These are phyloP conservation scores for Falcaria lacertinaria DNA, from an alignment of 2,888 invertebrate species.

Conservation along the genomic window DNA sequence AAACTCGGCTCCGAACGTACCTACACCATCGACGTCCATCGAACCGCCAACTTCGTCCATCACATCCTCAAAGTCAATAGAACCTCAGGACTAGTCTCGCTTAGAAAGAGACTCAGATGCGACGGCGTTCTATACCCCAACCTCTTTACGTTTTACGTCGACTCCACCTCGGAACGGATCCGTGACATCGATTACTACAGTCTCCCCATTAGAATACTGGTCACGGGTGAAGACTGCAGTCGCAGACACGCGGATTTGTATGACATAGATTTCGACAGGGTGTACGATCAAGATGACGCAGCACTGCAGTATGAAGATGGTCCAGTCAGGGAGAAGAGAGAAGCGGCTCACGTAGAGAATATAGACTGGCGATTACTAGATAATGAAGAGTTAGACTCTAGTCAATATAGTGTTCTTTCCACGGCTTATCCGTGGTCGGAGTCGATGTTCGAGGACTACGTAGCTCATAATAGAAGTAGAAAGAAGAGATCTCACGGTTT, in stretches of 20 bases:
- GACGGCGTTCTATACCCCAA: conserved; percentile 91
- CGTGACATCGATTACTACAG: conserved; percentile 91
- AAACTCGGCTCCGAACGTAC: conserved; percentile 88
- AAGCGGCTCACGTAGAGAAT: conserved; percentile 47
- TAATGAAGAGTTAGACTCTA: conserved; percentile 63
- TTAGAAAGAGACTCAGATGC: conserved; percentile 86
- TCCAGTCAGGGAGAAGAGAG: conserved; percentile 60
- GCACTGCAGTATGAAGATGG: conserved; percentile 68
- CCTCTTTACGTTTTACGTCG: conserved; percentile 91
- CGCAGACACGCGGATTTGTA: conserved; percentile 81
- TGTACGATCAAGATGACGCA: conserved; percentile 75
- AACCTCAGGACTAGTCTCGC: conserved; percentile 86
- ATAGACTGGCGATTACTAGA: conserved; percentile 73
- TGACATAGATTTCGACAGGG: conserved; percentile 79
- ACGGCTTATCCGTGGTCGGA: conserved; percentile 78
- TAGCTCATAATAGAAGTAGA: conserved; percentile 72
- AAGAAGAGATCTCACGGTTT: conserved; percentile 67
- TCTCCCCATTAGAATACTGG: conserved; percentile 86
- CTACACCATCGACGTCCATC: conserved; percentile 88
- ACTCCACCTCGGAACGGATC: conserved; percentile 89
- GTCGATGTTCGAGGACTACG: conserved; percentile 73
- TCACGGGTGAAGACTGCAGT: conserved; percentile 85
- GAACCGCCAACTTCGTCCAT: conserved; percentile 90
- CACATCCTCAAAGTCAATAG: conserved; percentile 87
- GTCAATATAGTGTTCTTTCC: conserved; percentile 70